phyloP scores from a whole-genome alignment of 2,113 vertebrate species.

The Nasalis larvatus region DNA sequence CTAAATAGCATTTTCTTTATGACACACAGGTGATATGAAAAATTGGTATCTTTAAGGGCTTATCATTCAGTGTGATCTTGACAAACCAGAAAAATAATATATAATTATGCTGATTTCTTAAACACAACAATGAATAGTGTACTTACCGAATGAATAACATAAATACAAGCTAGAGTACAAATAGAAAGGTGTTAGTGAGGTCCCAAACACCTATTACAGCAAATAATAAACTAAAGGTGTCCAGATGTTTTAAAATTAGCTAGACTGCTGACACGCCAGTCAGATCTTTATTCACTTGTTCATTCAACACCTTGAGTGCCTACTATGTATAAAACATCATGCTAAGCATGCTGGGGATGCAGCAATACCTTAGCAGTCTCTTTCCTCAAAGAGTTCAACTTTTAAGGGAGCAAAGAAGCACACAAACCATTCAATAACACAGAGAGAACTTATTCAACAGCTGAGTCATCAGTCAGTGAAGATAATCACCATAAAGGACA shows the following conservation, averaged over 20 bases:
- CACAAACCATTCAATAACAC: conserved; percentile 50
- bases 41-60: conserved; percentile 55
- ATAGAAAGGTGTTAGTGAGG: background rate
- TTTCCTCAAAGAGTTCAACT: conserved; percentile 40
- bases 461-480: conserved; percentile 56
- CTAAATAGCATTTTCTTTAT: conserved; percentile 58
- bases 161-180: conserved; percentile 28
- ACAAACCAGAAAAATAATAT: conserved; percentile 48
- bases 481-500: conserved; percentile 57
- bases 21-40: conserved; percentile 39
- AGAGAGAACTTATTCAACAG: conserved; percentile 35
- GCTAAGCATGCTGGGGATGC: background rate
- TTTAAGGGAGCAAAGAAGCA: conserved; percentile 55
- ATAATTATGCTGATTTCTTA: conserved; percentile 56
- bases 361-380: background rate
- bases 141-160: conserved; percentile 41
- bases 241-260: conserved; percentile 16
- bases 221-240: conserved; percentile 22
- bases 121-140: conserved; percentile 37
- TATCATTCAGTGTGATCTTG: conserved; percentile 68
- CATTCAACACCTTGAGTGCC: background rate
- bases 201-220: background rate
- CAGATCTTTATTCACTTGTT: background rate
- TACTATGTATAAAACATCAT: background rate
- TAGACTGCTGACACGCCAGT: background rate